Evolutionary conservation across 1,140 invertebrate species (phyloP), one percentile per base, ranked within the genome.

Genomic region (Cotesia typhae): DNA sequence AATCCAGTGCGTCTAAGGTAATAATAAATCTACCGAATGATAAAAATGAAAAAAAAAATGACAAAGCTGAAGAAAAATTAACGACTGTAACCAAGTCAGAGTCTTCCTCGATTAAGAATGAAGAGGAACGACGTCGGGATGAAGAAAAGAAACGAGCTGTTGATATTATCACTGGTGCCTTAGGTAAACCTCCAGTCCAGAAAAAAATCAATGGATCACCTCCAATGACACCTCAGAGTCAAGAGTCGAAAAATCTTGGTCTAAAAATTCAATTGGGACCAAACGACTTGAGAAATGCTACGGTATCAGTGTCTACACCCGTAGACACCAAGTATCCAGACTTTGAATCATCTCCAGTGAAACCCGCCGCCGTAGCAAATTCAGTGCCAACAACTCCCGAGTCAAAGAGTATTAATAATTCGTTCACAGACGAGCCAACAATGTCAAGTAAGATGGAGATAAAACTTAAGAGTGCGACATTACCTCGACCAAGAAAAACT

Each of bases 401-500:
- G 51, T 75, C 74, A 9, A 66, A 71, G 28, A 78, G 74, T 71
- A 9, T 72, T 38, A 71, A 79, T 3, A 66, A 60, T 55, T 70
- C 73, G 9, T 59, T 67, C 7, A 9, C 78, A 51, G 81, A 83
- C 0, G 82, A 85, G 51, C 79, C 82, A 73, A 85, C 83, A 12
- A 80, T 88, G 57, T 87, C 87, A 2, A 88, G 88, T 20, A 90
- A 91, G 80, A 89, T 91, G 70, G 90, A 91, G 71, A 91, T 92
- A 52, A 91, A 89, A 1, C 78, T 92, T 7, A 92, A 92, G 77
- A 92, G 90, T 65, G 90, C 91, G 3, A 92, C 91, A 0, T 81
- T 92, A 67, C 90, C 91, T 3, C 88, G 91, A 72, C 88, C 89
- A 7, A 89, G 90, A 70, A 88, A 88, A 74, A 91, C 90, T 10